Conservation (phyloP, 2,888 invertebrate species). For the Ornithoptera alexandrae region DNA sequence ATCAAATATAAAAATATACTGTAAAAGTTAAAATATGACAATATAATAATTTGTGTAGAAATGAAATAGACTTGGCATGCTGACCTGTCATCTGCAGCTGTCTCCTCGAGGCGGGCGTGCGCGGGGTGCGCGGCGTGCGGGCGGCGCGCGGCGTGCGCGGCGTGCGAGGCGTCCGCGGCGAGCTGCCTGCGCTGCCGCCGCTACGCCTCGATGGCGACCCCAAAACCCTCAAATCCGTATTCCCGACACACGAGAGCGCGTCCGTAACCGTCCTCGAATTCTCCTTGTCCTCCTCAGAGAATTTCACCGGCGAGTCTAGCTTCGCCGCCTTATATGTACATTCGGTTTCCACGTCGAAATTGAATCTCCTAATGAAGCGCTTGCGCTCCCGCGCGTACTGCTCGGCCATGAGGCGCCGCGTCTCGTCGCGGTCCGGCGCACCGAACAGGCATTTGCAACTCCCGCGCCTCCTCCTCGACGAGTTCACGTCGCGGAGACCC, state of each 20-base stretch:
- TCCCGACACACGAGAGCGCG: slow-evolving; percentile 65
- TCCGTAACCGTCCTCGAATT: slow-evolving; percentile 63
- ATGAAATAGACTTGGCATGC: slow-evolving; percentile 34
- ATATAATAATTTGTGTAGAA: neutral
- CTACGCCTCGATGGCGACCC: slow-evolving; percentile 67
- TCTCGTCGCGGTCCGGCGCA: slow-evolving; percentile 79
- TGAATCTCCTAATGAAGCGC: slow-evolving; percentile 80
- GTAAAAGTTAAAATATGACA: neutral
- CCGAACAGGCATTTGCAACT: slow-evolving; percentile 82
- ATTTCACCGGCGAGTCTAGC: slow-evolving; percentile 60
- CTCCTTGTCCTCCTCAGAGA: slow-evolving; percentile 24
- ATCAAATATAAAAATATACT: no score
- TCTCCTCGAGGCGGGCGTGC: slow-evolving; percentile 73
- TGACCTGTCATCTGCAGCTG: slow-evolving; percentile 78
- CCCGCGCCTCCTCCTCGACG: slow-evolving; percentile 65
- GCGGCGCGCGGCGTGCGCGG: slow-evolving; percentile 57
- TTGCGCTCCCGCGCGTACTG: slow-evolving; percentile 79
- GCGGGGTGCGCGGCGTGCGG: slow-evolving; percentile 68
- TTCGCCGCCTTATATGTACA: slow-evolving; percentile 57
- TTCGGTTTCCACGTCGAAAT: slow-evolving; percentile 79
- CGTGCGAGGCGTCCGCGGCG: slow-evolving; percentile 58
- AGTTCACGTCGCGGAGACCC: slow-evolving; percentile 62
- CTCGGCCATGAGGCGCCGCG: slow-evolving; percentile 79
- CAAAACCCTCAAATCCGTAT: slow-evolving; percentile 65
- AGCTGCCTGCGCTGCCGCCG: slow-evolving; percentile 49